Evolutionary conservation across 1,140 invertebrate genomes (phyloP).

Genomic region (Octopus sinensis): DNA sequence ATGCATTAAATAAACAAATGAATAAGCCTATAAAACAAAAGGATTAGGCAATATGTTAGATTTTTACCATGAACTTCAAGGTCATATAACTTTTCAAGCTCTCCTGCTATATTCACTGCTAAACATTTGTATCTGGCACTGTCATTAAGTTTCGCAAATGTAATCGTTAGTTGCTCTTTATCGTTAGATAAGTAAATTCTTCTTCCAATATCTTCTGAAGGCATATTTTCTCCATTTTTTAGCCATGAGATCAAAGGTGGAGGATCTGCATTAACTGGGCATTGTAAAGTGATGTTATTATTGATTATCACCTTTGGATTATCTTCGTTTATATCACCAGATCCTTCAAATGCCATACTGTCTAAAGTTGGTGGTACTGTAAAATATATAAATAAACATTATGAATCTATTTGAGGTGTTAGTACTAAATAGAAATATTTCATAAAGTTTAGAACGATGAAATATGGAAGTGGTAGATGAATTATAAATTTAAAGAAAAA

Average conservation of each 20-base stretch:
- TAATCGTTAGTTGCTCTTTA: conserved; percentile 45
- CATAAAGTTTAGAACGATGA: no score
- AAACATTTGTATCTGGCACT: conserved; percentile 59
- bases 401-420: no score
- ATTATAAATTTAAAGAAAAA: no score
- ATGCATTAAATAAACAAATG: no score
- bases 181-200: conserved; percentile 34
- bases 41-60: no score
- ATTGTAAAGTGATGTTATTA: conserved; percentile 44
- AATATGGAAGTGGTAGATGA: no score
- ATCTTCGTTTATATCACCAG: conserved; percentile 16
- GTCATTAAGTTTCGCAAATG: conserved; percentile 42
- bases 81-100: conserved; percentile 46
- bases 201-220: conserved; percentile 18
- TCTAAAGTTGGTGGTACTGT: conserved; percentile 44
- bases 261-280: conserved; percentile 57
- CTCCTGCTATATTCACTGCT: conserved; percentile 58
- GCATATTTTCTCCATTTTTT: conserved; percentile 44
- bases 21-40: no score
- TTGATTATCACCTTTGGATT: conserved; percentile 38
- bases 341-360: conserved; percentile 17
- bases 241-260: conserved; percentile 58
- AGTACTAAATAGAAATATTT: no score
- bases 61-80: conserved; percentile 49
- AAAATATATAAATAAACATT: conserved; percentile 13